Percentiles rank a stretch among this genome's conserved stretches.
phyloP scores from a whole-genome alignment of 2,797 vertebrate species.

The Aldrovandia affinis region DNA sequence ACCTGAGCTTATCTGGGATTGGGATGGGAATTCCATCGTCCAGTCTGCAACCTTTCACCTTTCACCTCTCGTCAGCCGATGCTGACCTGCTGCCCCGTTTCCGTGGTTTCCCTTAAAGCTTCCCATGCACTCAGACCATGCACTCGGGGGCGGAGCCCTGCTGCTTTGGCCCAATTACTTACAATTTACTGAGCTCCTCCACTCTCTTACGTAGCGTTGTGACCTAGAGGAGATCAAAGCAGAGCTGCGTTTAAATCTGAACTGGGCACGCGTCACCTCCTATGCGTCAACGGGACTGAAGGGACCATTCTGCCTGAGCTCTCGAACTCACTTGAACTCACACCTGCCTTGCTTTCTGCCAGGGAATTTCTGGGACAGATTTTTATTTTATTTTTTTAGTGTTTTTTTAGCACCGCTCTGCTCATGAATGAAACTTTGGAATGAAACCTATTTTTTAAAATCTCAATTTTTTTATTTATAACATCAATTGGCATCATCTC shows the following conservation, averaged over 20 bases:
- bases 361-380: not conserved
- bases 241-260: conserved; percentile 63
- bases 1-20: too few relatives aligned
- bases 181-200: conserved; percentile 99
- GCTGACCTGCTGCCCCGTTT: conserved; percentile 30
- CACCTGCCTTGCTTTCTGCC: not conserved
- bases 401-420: not conserved
- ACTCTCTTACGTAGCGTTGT: conserved; percentile 95
- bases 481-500: not conserved
- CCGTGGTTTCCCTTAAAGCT: conserved; percentile 40
- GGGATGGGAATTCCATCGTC: not conserved
- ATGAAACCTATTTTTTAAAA: too few relatives aligned
- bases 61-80: not conserved
- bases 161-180: conserved; percentile 71
- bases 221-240: conserved; percentile 86
- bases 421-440: too few relatives aligned
- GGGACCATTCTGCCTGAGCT: not conserved
- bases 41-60: not conserved
- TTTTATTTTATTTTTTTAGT: not conserved
- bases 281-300: not conserved
- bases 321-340: not conserved
- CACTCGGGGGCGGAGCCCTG: conserved; percentile 60
- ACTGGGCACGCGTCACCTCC: not conserved
- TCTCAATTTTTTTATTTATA: too few relatives aligned
- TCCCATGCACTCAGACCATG: conserved; percentile 78